Evolutionary conservation across 2,888 invertebrate species (phyloP).

Genomic region (Ctenicera cuprea): DNA sequence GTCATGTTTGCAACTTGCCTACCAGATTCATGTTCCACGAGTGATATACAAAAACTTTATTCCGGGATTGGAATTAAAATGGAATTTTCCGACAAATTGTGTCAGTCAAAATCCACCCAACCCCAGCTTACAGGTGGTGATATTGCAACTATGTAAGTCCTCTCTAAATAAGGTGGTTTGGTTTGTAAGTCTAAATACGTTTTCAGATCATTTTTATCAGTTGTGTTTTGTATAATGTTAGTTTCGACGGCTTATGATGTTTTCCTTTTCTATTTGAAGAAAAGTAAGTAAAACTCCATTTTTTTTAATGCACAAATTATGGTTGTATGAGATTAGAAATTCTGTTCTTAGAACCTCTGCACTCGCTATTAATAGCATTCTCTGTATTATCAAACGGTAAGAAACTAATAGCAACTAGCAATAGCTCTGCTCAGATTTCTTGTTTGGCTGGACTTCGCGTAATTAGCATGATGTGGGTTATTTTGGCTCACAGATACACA

Average conservation of each 20-base stretch:
- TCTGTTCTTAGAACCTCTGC: not conserved
- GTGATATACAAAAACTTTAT: not conserved
- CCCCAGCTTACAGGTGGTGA: not conserved
- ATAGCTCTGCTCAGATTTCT: slow-evolving; percentile 60
- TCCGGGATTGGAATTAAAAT: not conserved
- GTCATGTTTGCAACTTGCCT: not conserved
- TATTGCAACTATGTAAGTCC: slow-evolving; percentile 2
- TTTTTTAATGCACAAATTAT: no score
- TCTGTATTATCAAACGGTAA: slow-evolving; percentile 66
- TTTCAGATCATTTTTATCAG: not conserved
- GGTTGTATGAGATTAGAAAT: not conserved
- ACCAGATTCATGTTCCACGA: not conserved
- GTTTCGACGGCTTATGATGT: not conserved
- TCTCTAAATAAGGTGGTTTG: no score
- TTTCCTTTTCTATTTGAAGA: not conserved
- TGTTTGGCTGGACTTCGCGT: slow-evolving; percentile 71
- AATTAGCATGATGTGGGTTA: slow-evolving; percentile 72
- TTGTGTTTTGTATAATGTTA: not conserved
- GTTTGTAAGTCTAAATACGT: no score
- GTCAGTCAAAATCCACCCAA: not conserved
- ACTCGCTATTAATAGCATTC: not conserved
- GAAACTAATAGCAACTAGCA: slow-evolving; percentile 67
- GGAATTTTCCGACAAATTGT: not conserved
- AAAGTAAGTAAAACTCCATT: not conserved
- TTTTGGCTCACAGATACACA: slow-evolving; percentile 66